Evolutionary conservation across 2,888 invertebrate species (phyloP).

Genomic region (Drosophila paramelanica): DNA sequence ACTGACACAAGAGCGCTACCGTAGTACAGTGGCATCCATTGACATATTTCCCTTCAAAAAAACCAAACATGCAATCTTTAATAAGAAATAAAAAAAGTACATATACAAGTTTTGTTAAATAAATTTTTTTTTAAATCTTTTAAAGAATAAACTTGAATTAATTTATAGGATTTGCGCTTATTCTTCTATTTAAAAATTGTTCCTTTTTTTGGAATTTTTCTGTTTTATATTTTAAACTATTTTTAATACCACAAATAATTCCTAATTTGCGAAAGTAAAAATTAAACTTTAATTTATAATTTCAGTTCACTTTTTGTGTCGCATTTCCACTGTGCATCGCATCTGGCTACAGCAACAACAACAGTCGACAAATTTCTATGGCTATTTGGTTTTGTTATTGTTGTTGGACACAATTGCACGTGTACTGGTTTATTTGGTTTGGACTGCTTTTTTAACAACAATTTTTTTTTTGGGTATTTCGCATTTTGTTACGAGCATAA

Average conservation of each 20-base stretch:
- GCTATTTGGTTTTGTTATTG: slow-evolving; percentile 27
- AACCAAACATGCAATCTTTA: too few relatives aligned
- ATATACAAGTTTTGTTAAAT: too few relatives aligned
- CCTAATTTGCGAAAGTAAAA: neutral
- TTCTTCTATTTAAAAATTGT: too few relatives aligned
- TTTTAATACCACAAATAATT: too few relatives aligned
- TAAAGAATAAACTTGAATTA: too few relatives aligned
- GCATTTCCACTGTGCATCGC: slow-evolving; percentile 6
- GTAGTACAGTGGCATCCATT: slow-evolving; percentile 15
- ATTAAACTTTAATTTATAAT: neutral
- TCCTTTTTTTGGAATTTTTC: too few relatives aligned
- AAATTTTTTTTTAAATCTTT: too few relatives aligned
- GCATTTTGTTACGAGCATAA: slow-evolving; percentile 43
- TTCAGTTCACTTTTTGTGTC: slow-evolving; percentile 4
- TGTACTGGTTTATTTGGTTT: slow-evolving; percentile 44
- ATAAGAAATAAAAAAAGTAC: too few relatives aligned
- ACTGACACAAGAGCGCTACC: slow-evolving; percentile 40
- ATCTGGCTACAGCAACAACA: slow-evolving; percentile 5
- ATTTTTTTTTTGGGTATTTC: slow-evolving; percentile 36
- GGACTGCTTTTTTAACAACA: slow-evolving; percentile 2
- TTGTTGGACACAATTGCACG: slow-evolving; percentile 48
- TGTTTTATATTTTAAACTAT: too few relatives aligned
- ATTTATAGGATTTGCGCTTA: too few relatives aligned
- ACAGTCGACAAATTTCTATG: slow-evolving; percentile 11
- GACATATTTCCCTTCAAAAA: neutral